These are phyloP conservation scores for silkworm (Bombyx mori) DNA, from an alignment of 1,140 invertebrate species.

Conservation along the genomic window ASM3026992v2 NC_085129.1:5653501-5654000, in stretches of 20 bases:
- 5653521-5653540: too few relatives aligned
- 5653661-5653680: too few relatives aligned
- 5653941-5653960: conserved; percentile 27
- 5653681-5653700: conserved; percentile 3
- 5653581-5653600: too few relatives aligned
- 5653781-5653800: conserved; percentile 30
- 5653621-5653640: too few relatives aligned
- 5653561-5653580: too few relatives aligned
- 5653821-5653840: conserved; percentile 49
- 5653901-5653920: conserved; percentile 43
- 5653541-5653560: too few relatives aligned
- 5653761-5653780: conserved; percentile 30
- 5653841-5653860: conserved; percentile 21
- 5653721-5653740: conserved; percentile 53
- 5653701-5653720: conserved; percentile 38
- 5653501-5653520: too few relatives aligned
- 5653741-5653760: conserved; percentile 28
- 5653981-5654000: conserved; percentile 25
- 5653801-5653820: conserved; percentile 29
- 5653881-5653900: conserved; percentile 42
- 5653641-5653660: too few relatives aligned
- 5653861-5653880: conserved; percentile 21
- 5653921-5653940: conserved; percentile 45
- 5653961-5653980: conserved; percentile 17
- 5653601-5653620: too few relatives aligned